A percentile compares a stretch with the other conserved stretches of the same genome.
Conservation (phyloP, 2,888 invertebrate genomes). For the Oscheius myriophilus region DNA sequence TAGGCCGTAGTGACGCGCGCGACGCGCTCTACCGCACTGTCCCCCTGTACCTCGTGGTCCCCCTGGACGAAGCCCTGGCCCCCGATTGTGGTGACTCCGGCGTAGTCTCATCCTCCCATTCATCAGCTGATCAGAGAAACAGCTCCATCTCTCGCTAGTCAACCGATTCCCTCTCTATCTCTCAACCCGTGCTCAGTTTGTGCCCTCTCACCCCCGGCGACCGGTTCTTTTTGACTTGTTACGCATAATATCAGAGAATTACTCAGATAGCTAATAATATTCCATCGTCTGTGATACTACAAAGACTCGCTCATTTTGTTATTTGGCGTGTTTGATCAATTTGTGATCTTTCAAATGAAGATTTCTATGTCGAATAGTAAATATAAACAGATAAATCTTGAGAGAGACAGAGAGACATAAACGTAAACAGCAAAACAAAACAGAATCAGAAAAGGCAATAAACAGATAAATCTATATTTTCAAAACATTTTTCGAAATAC, state of each 20-base stretch:
- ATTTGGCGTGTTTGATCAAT: background rate
- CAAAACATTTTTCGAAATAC: no score
- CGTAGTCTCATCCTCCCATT: conserved; percentile 49
- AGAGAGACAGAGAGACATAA: no score
- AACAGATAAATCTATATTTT: no score
- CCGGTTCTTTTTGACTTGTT: conserved; percentile 18
- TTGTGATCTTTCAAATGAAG: conserved; percentile 13
- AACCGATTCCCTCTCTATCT: background rate
- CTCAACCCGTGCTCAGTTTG: conserved; percentile 20
- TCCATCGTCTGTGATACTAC: conserved; percentile 12
- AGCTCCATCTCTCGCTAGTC: conserved; percentile 26
- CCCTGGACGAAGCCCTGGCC: conserved; percentile 44
- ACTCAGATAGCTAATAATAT: conserved; percentile 13
- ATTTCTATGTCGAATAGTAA: conserved; percentile 18
- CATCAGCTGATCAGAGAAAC: conserved; percentile 28
- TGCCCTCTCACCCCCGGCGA: conserved; percentile 18
- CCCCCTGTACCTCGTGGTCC: conserved; percentile 72
- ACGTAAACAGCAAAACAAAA: no score
- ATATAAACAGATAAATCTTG: no score
- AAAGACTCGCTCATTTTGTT: background rate
- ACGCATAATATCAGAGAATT: conserved; percentile 16
- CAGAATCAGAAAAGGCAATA: no score
- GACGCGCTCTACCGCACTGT: conserved; percentile 76
- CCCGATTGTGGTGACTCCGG: conserved; percentile 55
- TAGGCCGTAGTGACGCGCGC: conserved; percentile 76